Base-by-base conservation (phyloP, 2,113 vertebrate genomes). In the Martes martes region DNA sequence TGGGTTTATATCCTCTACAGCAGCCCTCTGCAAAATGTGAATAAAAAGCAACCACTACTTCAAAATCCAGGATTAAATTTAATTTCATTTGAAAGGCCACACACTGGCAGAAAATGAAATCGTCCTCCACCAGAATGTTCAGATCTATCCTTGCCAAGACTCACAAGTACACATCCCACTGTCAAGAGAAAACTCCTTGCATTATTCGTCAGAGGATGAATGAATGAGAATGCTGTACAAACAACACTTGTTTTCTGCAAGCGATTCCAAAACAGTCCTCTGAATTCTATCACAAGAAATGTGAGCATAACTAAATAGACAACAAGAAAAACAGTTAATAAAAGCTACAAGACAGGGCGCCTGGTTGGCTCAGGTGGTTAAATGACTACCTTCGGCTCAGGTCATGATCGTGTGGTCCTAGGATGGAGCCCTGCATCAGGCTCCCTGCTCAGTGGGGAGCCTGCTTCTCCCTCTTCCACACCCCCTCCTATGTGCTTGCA, bases 1-100 rank as follows among this genome's bases (percentile, higher is more conserved):
- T 9, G 99, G 99, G 98, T 99, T 99, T 84, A 99, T 96, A 23
- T 99, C 99, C 31, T 99, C 99, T 23, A 98, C 97, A 39, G 97
- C 98, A 42, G 98, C 99, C 50, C 98, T 99, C 99, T 99, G 93
- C 7, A 97, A 96, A 81, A 96, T 87, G 96, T 97, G 91, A 97
- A 97, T 95, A 91, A 71, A 96, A 94, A 83, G 39, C 1, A 3
- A 36, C 16, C 33, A 74, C 73, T 52, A 61, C 59, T 90, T 96
- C 65, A 95, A 88, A 91, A 39, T 63, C 88, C 79, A 0, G 28
- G 67, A 94, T 82, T 55, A 65, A 94, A 45, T 14, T 90, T 71
- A 45, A 88, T 88, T 94, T 95, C 61, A 74, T 24, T 57, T 19
- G 91, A 89, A 96, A 97, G 90, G 71, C 67, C 57, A 95, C 69